Evolutionary conservation across 2,797 vertebrate species (phyloP).

Genomic region (Liparis tanakae): DNA sequence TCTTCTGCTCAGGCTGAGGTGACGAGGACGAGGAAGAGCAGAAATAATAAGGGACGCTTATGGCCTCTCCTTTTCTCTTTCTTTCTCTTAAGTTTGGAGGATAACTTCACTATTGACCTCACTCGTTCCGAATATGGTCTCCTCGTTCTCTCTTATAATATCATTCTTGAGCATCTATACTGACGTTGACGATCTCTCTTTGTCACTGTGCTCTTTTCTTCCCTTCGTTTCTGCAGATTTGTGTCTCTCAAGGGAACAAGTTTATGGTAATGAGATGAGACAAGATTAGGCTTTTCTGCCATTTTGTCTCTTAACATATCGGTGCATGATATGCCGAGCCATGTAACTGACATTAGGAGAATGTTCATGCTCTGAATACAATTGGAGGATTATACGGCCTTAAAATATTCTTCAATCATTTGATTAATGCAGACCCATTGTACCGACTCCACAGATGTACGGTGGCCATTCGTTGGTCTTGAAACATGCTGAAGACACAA

Average conservation of each 20-base stretch:
- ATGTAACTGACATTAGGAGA: conserved; percentile 10
- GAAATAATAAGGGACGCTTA: conserved; percentile 54
- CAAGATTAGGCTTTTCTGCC: conserved; percentile 37
- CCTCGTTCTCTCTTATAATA: conserved; percentile 12
- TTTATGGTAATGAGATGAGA: conserved; percentile 39
- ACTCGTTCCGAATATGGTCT: conserved; percentile 23
- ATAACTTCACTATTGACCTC: conserved; percentile 38
- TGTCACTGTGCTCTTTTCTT: conserved; percentile 12
- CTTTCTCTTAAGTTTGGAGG: conserved; percentile 49
- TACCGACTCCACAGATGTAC: background rate
- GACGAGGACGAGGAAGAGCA: conserved; percentile 49
- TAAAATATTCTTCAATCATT: conserved; percentile 12
- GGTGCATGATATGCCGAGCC: conserved; percentile 27
- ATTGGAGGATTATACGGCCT: conserved; percentile 25
- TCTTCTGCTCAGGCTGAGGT: conserved; percentile 65
- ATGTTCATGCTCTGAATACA: conserved; percentile 20
- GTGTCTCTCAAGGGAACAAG: conserved; percentile 17
- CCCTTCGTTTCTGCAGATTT: conserved; percentile 5
- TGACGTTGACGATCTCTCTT: background rate
- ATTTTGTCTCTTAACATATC: conserved; percentile 31
- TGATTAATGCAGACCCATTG: conserved; percentile 17
- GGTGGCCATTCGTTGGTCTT: conserved; percentile 8
- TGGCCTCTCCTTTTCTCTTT: conserved; percentile 35
- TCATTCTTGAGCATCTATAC: conserved; percentile 14
- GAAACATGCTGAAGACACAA: conserved; percentile 15